These are phyloP conservation scores for Rhinophrynus dorsalis DNA, from an alignment of 2,797 vertebrate genomes.

Conservation along the genomic window DNA sequence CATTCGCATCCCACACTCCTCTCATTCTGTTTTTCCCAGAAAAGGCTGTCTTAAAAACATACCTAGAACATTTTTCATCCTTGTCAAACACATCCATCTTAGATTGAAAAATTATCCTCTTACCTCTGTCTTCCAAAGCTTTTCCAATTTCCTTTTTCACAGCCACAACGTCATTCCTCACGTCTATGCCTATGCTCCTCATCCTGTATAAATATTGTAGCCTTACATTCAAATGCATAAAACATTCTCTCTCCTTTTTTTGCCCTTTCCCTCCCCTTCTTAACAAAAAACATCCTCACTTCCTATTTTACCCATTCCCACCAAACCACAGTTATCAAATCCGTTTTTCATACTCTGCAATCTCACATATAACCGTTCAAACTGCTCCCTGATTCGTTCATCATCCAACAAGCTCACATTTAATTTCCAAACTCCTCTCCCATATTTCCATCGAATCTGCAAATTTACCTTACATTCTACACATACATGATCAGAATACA, in stretches of 20 bases:
- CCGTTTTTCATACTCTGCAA: neutral
- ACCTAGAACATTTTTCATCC: neutral
- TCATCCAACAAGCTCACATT: neutral
- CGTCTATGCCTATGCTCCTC: neutral
- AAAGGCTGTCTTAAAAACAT: neutral
- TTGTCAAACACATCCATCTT: neutral
- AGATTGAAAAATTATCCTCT: neutral
- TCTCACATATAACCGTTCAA: neutral
- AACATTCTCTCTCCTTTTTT: no score
- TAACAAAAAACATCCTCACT: no score
- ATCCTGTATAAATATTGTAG: neutral
- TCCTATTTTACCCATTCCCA: no score
- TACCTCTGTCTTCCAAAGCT: neutral
- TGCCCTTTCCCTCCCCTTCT: no score
- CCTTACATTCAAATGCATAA: no score
- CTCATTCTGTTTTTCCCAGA: neutral
- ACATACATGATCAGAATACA: neutral
- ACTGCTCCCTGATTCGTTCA: neutral
- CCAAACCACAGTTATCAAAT: no score
- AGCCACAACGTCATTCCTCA: no score
- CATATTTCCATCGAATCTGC: neutral
- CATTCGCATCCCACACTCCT: no score
- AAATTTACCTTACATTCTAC: neutral
- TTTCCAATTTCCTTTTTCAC: neutral
- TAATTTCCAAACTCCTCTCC: neutral